Evolutionary conservation across 1,140 invertebrate species (phyloP).

Genomic region (Druon quercuslanigerum): DNA sequence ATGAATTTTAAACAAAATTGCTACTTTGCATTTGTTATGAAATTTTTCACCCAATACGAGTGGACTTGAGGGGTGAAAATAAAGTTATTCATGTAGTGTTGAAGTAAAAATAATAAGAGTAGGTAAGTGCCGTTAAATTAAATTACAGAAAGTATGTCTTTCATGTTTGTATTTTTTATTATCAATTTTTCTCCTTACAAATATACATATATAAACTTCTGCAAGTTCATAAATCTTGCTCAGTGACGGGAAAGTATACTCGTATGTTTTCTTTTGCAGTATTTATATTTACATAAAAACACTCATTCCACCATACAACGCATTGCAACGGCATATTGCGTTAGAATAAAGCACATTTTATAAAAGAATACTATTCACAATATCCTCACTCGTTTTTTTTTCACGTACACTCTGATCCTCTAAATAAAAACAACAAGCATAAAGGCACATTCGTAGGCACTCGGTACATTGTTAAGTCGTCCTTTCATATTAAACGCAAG

Average conservation of each 20-base stretch:
- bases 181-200: constrained; percentile 49
- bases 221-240: constrained; percentile 4
- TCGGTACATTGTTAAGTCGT: constrained; percentile 30
- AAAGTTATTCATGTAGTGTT: no score
- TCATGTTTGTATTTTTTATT: constrained; percentile 36
- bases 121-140: constrained; percentile 39
- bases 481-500: constrained; percentile 19
- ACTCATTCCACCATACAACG: constrained; percentile 48
- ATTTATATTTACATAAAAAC: constrained; percentile 52
- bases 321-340: constrained; percentile 51
- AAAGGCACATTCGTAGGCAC: constrained; percentile 52
- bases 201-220: constrained; percentile 45
- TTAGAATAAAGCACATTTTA: constrained; percentile 59
- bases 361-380: constrained; percentile 69
- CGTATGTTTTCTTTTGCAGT: constrained; percentile 23
- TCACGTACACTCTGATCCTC: neutral
- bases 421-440: constrained; percentile 49
- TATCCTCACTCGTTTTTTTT: constrained; percentile 37
- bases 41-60: no score
- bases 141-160: constrained; percentile 8
- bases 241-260: constrained; percentile 9
- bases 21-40: no score
- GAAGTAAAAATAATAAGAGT: no score
- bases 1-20: no score
- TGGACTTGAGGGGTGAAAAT: no score